Evolutionary conservation across 1,140 invertebrate species (phyloP), one percentile per base, ranked within the genome.

Genomic region (Pemphigus obesinymphae): DNA sequence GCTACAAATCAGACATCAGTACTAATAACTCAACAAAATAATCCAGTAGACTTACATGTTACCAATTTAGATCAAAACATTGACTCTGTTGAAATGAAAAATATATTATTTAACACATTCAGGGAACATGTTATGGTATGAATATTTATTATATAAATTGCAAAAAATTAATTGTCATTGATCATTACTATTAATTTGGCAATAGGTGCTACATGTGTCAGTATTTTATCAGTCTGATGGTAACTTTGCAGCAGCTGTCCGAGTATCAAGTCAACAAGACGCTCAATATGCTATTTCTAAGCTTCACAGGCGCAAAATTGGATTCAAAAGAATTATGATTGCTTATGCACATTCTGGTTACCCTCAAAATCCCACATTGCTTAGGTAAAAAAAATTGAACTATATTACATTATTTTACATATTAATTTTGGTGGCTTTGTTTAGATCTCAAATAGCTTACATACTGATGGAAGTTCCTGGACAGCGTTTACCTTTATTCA

Each of bases 281-380:
- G 94, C 94, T 17, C 92, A 95, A 84, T 93, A 91, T 85, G 92
- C 93, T 13, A 95, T 96, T 80, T 94, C 94, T 5, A 92, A 94
- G 85, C 89, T 96, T 45, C 94, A 96, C 85, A 89, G 93, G 34
- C 91, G 92, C 82, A 94, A 94, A 88, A 90, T 96, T 84, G 95
- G 94, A 13, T 92, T 92, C 84, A 95, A 95, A 85, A 88, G 94
- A 75, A 94, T 96, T 82, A 87, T 93, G 70, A 95, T 96, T 76
- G 91, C 93, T 2, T 92, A 95, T 85, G 90, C 89, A 43, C 91
- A 91, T 83, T 90, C 85, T 84, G 89, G 90, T 50, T 89, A 90
- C 15, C 89, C 91, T 7, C 84, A 84, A 26, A 91, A 92, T 87
- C 89, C 90, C 13, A 90, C 91, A 61, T 89, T 91, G 58, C 86